Base-by-base conservation (phyloP, 2,113 vertebrate genomes). In the Phrynocephalus versicolor region DNA sequence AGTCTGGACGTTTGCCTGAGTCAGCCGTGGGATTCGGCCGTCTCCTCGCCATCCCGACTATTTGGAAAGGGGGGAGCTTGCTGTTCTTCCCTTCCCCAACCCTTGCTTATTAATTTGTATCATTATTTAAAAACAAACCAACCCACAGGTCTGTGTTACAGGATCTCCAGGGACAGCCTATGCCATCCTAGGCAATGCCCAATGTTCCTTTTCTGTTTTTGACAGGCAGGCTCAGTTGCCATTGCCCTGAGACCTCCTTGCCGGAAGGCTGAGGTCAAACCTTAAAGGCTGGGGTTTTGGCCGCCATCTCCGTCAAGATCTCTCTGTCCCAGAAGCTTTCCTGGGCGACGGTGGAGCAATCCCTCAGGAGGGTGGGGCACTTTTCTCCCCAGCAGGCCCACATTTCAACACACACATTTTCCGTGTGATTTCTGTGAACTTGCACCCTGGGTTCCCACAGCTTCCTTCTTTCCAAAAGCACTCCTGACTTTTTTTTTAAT, bases 291-390 rank as follows among this genome's bases (percentile, higher is more conserved):
- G 27, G 5, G 1, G 16, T 55, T 69, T 15, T 25, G 14, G 33
- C 30, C 1, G 33, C 9, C n/a, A 23, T 2, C 39, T 35, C 23
- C 37, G 30, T 1, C 14, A 3, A 19, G 57, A 33, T 10, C n/a
- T 37, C 2, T 21, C 30, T 16, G 39, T 9, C 30, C 55, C 41
- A 25, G 65, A 25, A 14, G 64, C 41, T 23, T 2, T 33, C 23
- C 5, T 19, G 6, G 35, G 10, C 33, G 10, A 0, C 14, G 7
- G 12, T n/a, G 4, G 1, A 18, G 8, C 3, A 6, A 2, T 39
- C 16, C 45, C 13, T 19, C 3, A 19, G 33, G n/a, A 21, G 35
- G 18, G 30, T 6, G 30, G 10, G 1, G 12, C 18, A 21, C 9
- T 3, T 14, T 55, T 51, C 25, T 23, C 1, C 1, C 18, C 9